Conservation (phyloP, 64 coral and sea anemone species). For the Porites lutea region DNA sequence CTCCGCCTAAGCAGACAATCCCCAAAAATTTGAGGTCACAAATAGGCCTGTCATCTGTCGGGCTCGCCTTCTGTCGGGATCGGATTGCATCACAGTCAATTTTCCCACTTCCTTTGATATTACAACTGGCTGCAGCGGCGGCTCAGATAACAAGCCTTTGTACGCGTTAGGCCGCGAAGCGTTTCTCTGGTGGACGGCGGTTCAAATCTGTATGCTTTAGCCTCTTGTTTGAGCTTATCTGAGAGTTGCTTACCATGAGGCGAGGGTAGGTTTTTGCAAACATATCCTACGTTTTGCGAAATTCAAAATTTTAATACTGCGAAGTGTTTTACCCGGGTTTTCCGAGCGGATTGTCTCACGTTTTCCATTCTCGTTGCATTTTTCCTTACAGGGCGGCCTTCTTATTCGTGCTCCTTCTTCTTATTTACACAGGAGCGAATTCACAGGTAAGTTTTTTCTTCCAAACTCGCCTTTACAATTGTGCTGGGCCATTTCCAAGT, state of each 20-base stretch:
- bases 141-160: slow-evolving; percentile 40
- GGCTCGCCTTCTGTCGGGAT: background rate
- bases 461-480: background rate
- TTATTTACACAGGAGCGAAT: slow-evolving; percentile 8
- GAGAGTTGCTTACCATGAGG: slow-evolving; percentile 35
- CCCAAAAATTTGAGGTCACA: slow-evolving; percentile 40
- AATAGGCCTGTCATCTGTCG: slow-evolving; percentile 14
- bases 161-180: background rate
- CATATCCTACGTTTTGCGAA: background rate
- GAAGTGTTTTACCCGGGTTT: background rate
- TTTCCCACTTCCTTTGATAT: slow-evolving; percentile 52
- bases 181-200: background rate
- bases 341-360: background rate
- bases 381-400: slow-evolving; percentile 54
- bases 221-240: background rate
- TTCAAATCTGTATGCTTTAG: slow-evolving; percentile 9
- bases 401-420: slow-evolving; percentile 38
- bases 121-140: background rate
- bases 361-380: background rate
- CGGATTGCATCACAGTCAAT: slow-evolving; percentile 7
- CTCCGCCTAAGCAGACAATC: slow-evolving; percentile 31
- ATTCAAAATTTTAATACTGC: background rate
- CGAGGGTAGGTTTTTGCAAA: background rate
- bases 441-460: slow-evolving; percentile 42
- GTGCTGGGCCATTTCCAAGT: background rate